phyloP scores from a whole-genome alignment of 2,113 vertebrate species.

The Beaufortia kweichowensis region DNA sequence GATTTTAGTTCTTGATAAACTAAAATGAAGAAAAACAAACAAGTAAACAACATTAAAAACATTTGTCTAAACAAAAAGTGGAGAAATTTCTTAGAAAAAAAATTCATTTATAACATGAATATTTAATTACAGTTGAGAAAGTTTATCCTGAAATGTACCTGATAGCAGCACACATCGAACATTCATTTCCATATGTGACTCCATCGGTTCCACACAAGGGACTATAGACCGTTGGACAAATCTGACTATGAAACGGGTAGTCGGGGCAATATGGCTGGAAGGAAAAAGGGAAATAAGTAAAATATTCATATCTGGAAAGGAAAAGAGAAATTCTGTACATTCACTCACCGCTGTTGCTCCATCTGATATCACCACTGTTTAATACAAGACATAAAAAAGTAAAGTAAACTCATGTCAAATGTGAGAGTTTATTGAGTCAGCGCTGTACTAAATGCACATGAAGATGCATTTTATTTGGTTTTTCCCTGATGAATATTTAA shows the following conservation, averaged over 20 bases:
- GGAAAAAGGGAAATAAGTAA: background rate
- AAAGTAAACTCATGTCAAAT: too few relatives aligned
- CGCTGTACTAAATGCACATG: too few relatives aligned
- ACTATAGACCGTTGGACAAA: slow-evolving; percentile 7
- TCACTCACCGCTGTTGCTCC: background rate
- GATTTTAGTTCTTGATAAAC: too few relatives aligned
- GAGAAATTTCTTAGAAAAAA: background rate
- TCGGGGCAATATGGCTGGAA: slow-evolving; percentile 36
- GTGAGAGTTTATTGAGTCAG: too few relatives aligned
- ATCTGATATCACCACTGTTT: slow-evolving; percentile 23
- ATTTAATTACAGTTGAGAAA: too few relatives aligned
- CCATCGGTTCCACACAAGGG: slow-evolving; percentile 57
- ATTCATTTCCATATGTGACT: slow-evolving; percentile 50
- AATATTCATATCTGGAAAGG: too few relatives aligned
- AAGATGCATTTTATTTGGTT: too few relatives aligned
- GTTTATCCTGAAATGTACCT: slow-evolving; percentile 20
- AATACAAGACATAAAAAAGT: background rate
- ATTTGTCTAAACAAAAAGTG: too few relatives aligned
- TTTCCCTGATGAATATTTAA: too few relatives aligned
- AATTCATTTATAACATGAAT: too few relatives aligned
- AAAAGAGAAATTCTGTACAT: background rate
- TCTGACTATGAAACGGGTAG: accelerated
- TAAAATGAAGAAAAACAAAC: too few relatives aligned
- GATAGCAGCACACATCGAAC: slow-evolving; percentile 39
- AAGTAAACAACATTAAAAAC: too few relatives aligned